Evolutionary conservation across 2,113 vertebrate species (phyloP), one percentile per base, ranked within the genome.

Genomic region (Chamaea fasciata): DNA sequence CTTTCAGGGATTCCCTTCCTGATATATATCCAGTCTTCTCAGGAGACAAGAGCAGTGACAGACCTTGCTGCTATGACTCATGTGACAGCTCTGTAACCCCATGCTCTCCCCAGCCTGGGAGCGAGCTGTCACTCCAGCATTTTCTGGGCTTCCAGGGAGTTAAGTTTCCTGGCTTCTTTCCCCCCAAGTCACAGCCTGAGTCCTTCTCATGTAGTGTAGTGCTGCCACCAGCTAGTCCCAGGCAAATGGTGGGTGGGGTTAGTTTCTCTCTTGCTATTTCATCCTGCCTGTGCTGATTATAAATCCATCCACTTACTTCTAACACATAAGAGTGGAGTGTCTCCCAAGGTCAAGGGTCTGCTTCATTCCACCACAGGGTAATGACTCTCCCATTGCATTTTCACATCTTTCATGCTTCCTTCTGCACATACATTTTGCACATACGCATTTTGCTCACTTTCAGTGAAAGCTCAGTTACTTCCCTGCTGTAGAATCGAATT

Each of bases 311-410:
- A 39, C 11, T 41, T 6, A 11, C 46, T 87, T 73, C 35, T 35
- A 68, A 60, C 13, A 15, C 0, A 0, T 7, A 76, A 23, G 5
- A 11, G 14, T 47, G 23, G 8, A 55, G 8, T 0, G 0, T 57
- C 7, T 73, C 59, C 31, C 15, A 28, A 3, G n/a, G 37, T 86
- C 37, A 69, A 16, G 6, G 22, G 13, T 80, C 87, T 52, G 15
- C 49, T 70, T 80, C 3, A 1, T 80, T 59, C 23, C 30, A 21
- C 33, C 5, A 6, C 5, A 44, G 24, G 33, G 31, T 50, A 79
- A 37, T 62, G 47, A 12, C 26, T 57, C 0, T 0, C 10, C 30
- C 8, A 8, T 23, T 74, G 42, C 1, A 2, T 90, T 86, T 80
- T 85, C 67, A 65, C 15, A 11, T 33, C 30, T 79, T 87, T 55